Base-by-base conservation (phyloP, 2,888 invertebrate species). In the Chloroclysta siterata region DNA sequence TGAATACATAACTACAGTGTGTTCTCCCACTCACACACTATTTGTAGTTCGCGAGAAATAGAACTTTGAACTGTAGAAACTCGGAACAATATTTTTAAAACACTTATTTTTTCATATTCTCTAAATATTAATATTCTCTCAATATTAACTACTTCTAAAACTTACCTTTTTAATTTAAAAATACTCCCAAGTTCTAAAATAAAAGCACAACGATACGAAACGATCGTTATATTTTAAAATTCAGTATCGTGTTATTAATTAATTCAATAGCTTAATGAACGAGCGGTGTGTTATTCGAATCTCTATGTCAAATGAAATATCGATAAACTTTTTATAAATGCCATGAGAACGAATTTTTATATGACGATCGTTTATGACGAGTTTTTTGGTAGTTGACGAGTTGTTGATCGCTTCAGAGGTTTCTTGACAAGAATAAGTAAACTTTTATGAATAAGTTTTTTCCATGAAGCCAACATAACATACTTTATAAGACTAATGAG, bases 371-470 rank as follows among this genome's bases (percentile, higher is more conserved):
- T 68, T 70, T 70, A 72, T 63, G 70, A 65, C 57, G 65, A 61
- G 62, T 65, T 70, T 73, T 71, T 73, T 66, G 54, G 65, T 58
- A 63, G 69, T 72, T 64, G 63, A 69, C 66, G 72, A 76, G 80
- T 79, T 77, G 77, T 77, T 74, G 81, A 72, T 77, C 79, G 77
- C 64, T 80, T 76, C 77, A 80, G 81, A 81, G 78, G 71, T 74
- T 69, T 72, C 53, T 71, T 63, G 66, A 72, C 63, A 57, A 58
- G 53, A 68, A 51, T 58, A 36, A 33, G 28, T n/a, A 6, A 48
- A 52, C 13, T 60, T 52, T 48, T 48, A 63, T 50, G 17, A 56
- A 46, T 46, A 41, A 44, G 60, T 46, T 61, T 56, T 52, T 22
- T 22, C 3, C 17, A 53, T 60, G 42, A 53, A 50, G 44, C 36